These are phyloP conservation scores for Mythimna lalbum DNA, from an alignment of 2,888 invertebrate genomes.

Conservation along the genomic window DNA sequence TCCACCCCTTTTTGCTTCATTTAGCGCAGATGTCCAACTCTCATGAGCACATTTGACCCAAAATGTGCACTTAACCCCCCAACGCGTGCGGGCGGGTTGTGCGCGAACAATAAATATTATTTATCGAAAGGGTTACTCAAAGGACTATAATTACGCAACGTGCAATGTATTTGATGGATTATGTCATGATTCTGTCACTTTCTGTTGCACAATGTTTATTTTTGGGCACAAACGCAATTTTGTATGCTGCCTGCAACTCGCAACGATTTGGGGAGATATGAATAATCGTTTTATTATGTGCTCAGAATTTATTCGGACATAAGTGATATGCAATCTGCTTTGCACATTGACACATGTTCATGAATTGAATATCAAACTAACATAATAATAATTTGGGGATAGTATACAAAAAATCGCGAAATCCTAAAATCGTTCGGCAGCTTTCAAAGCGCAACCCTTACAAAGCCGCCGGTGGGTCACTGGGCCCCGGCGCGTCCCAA, in stretches of 20 bases:
- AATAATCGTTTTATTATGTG: conserved; percentile 57
- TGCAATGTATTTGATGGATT: conserved; percentile 70
- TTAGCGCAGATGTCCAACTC: conserved; percentile 76
- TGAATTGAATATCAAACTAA: conserved; percentile 33
- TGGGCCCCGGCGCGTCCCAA: conserved; percentile 71
- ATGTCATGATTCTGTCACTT: conserved; percentile 64
- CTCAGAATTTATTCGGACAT: conserved; percentile 47
- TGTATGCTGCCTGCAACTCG: conserved; percentile 46
- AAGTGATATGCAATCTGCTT: conserved; percentile 45
- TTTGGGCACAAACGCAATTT: conserved; percentile 58
- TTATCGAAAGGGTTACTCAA: conserved; percentile 73
- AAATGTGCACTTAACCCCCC: conserved; percentile 67
- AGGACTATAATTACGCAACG: conserved; percentile 75
- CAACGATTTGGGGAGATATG: conserved; percentile 57
- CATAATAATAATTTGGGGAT: conserved; percentile 47
- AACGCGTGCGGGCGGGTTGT: conserved; percentile 72
- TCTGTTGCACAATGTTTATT: conserved; percentile 63
- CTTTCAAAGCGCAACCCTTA: conserved; percentile 81
- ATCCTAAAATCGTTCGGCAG: conserved; percentile 74
- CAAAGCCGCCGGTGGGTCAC: conserved; percentile 75
- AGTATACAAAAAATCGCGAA: conserved; percentile 48
- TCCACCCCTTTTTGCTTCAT: conserved; percentile 71
- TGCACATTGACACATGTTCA: conserved; percentile 40
- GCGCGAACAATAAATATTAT: conserved; percentile 69
- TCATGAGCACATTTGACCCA: conserved; percentile 68